Evolutionary conservation across 2,113 vertebrate genomes (phyloP).

Genomic region (Rostratula benghalensis): DNA sequence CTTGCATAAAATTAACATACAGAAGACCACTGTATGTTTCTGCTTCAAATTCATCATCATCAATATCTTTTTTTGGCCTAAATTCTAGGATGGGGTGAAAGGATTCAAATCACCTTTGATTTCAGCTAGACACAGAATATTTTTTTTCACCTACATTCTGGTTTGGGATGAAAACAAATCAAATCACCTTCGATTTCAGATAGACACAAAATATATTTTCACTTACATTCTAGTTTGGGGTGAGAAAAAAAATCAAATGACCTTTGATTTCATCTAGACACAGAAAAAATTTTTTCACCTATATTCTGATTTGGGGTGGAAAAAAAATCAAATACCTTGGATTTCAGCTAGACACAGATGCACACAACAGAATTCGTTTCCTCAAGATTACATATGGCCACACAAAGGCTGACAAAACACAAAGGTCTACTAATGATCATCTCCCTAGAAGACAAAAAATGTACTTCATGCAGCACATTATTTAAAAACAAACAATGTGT

Average conservation of each 20-base stretch:
- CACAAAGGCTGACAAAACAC: constrained; percentile 49
- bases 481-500: constrained; percentile 57
- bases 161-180: not conserved
- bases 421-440: constrained; percentile 37
- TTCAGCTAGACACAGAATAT: not conserved
- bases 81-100: not conserved
- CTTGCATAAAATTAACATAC: not conserved
- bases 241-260: not conserved
- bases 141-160: not conserved
- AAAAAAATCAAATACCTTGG: no score
- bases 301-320: no score
- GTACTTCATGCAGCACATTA: constrained; percentile 33
- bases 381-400: constrained; percentile 43
- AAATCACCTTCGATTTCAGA: no score
- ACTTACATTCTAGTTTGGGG: not conserved
- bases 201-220: not conserved
- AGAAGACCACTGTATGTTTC: not conserved
- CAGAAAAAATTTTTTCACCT: not conserved
- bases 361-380: not conserved
- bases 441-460: constrained; percentile 23
- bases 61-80: not conserved
- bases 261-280: constrained; percentile 9
- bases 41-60: not conserved
- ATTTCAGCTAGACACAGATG: not conserved
- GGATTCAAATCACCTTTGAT: not conserved